These are phyloP conservation scores for Dendrolimus houi DNA, from an alignment of 2,888 invertebrate species.

Conservation along the genomic window DNA sequence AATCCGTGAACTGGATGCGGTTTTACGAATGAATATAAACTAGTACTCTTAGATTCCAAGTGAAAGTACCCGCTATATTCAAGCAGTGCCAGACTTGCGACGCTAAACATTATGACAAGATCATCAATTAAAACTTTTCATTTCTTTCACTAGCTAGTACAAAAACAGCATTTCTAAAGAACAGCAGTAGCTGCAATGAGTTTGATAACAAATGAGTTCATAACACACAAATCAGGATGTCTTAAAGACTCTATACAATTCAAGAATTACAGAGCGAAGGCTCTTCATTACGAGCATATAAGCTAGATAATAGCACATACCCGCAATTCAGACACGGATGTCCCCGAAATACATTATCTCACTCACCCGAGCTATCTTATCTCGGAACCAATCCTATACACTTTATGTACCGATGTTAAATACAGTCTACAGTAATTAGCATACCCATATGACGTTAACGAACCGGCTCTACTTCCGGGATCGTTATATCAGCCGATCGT, in stretches of 20 bases:
- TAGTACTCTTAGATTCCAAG: constrained; percentile 41
- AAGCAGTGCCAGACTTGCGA: constrained; percentile 40
- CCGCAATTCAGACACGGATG: background rate
- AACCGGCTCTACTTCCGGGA: constrained; percentile 73
- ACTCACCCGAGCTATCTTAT: background rate
- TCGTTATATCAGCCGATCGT: constrained; percentile 56
- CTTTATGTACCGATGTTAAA: background rate
- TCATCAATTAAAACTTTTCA: constrained; percentile 40
- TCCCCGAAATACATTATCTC: background rate
- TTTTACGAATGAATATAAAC: constrained; percentile 52
- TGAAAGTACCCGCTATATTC: constrained; percentile 55
- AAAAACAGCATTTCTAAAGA: constrained; percentile 19
- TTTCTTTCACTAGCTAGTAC: constrained; percentile 42
- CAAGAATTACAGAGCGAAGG: too few species aligned
- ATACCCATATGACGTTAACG: constrained; percentile 64
- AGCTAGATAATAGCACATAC: background rate
- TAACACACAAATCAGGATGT: too few species aligned
- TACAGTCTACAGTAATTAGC: constrained; percentile 54
- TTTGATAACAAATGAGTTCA: too few species aligned
- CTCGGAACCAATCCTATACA: background rate
- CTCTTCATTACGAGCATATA: background rate
- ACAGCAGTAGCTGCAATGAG: too few species aligned
- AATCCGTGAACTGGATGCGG: constrained; percentile 53
- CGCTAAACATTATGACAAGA: constrained; percentile 41
- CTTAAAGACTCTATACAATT: too few species aligned